Base-by-base conservation (phyloP, 2,888 invertebrate genomes). In the Lochmaea capreae region DNA sequence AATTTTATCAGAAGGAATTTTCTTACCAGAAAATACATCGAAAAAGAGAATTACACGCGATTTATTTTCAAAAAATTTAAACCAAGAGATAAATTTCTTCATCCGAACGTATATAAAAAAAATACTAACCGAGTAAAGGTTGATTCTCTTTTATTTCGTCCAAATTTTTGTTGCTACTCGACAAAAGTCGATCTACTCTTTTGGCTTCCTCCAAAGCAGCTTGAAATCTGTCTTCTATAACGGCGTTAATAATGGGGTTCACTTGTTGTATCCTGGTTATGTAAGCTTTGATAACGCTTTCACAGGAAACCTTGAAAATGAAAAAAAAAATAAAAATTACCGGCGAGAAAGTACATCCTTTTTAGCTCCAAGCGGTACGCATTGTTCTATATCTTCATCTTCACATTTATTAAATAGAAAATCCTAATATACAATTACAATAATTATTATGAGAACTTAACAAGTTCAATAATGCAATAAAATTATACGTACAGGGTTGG, bases 181-280 rank as follows among this genome's bases (percentile, higher is more conserved):
- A 11, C 43, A 96, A 89, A 83, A 92, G 89, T 77, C 89, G 89
- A 86, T 97, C 96, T 2, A 93, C 91, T 71, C 89, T 88, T 78
- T 89, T 90, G 0, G 97, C 96, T 84, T 96, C 95, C 73, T 89
- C 87, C 52, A 96, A 80, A 0, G 97, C 96, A 67, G 89, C 89
- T 58, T 92, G 91, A 84, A 93, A 96, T 59, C 95, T 89, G 46
- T 95, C 92, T 79, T 94, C 93, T 4, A 96, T 93, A 3, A 96
- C 90, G 16, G 95, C 95, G 85, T 96, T 96, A 65, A 96, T 83
- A 49, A 92, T 88, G 0, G 92, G 92, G 86, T 97, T 95, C 0
- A 95, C 94, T 87, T 93, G 91, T 80, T 92, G 90, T 79, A 95
- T 93, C 76, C 96, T 89, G 14, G 91, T 89, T 80, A 96, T 93